Conservation (phyloP, 2,888 invertebrate genomes). For the Lamellibrachia columna region DNA sequence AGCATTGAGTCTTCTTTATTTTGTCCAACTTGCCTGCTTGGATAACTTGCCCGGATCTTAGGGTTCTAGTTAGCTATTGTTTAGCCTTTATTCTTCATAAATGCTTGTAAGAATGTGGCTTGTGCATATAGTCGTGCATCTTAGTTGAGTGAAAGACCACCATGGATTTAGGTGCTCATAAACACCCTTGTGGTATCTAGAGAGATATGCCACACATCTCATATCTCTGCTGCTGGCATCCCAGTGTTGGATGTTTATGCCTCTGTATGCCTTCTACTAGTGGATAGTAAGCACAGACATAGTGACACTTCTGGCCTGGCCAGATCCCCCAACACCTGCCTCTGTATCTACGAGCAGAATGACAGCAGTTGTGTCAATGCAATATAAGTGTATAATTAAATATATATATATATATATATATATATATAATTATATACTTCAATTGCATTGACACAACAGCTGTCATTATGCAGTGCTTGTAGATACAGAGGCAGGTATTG, state of each 20-base stretch:
- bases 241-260: background rate
- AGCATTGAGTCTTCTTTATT: background rate
- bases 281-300: background rate
- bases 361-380: too few species aligned
- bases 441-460: too few species aligned
- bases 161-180: background rate
- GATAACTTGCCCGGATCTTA: background rate
- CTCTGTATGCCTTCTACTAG: background rate
- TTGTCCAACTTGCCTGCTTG: background rate
- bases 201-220: background rate
- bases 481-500: background rate
- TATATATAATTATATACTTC: too few species aligned
- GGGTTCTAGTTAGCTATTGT: background rate
- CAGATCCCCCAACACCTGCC: background rate
- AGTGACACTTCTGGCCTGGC: background rate
- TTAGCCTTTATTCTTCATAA: background rate
- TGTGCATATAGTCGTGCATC: background rate
- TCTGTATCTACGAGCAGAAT: background rate
- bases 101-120: too few species aligned
- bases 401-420: too few species aligned
- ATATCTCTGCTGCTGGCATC: background rate
- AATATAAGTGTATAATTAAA: too few species aligned
- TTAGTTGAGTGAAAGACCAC: background rate
- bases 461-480: too few species aligned
- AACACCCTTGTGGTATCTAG: background rate